Conservation (phyloP, 92 coral and sea anemone genomes). For the Parazoanthus darwini region DNA sequence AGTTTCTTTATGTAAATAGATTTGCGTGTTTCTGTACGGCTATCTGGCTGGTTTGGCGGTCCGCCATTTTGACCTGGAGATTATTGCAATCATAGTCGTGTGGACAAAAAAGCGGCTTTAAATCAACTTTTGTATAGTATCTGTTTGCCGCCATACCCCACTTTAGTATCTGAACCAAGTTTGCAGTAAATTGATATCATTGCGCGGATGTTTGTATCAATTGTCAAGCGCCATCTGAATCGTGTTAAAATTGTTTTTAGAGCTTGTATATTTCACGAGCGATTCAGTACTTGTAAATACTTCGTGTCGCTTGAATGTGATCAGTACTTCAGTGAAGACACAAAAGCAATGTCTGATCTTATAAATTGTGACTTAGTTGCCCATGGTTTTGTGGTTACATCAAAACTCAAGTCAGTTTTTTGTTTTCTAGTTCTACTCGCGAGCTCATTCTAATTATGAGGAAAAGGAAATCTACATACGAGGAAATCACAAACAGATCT, state of each 20-base stretch:
- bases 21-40: neutral
- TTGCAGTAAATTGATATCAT: neutral
- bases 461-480: conserved; percentile 15
- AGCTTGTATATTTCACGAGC: conserved; percentile 23
- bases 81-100: neutral
- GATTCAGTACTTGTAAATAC: neutral
- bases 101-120: neutral
- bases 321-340: neutral
- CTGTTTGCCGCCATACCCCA: neutral
- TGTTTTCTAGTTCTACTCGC: neutral
- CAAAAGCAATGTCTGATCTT: neutral
- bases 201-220: neutral
- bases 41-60: conserved; percentile 58
- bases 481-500: conserved; percentile 9
- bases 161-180: conserved; percentile 1
- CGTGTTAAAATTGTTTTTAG: conserved; percentile 1
- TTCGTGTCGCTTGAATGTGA: neutral
- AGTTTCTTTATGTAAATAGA: conserved; percentile 37
- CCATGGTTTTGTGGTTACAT: conserved; percentile 4
- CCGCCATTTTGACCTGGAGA: conserved; percentile 54
- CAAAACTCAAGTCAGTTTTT: neutral
- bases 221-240: conserved; percentile 6
- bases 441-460: neutral
- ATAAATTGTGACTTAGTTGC: neutral
- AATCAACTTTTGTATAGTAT: neutral